phyloP scores from a whole-genome alignment of 1,140 invertebrate species.

The Cydia strobilella region DNA sequence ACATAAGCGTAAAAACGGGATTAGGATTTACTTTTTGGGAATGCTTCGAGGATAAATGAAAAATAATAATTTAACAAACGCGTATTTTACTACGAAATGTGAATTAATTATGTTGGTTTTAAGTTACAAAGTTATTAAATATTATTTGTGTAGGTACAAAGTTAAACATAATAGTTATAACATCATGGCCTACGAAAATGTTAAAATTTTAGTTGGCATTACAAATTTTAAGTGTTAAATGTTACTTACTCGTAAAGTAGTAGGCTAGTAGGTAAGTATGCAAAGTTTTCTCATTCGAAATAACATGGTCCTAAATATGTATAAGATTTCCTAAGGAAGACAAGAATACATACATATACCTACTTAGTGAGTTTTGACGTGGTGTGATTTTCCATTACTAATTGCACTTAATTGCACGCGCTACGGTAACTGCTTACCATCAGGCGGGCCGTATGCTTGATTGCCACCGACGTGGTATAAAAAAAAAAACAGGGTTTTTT shows the following conservation, averaged over 20 bases:
- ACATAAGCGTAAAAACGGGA: neutral
- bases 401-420: too few species aligned
- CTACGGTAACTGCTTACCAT: too few species aligned
- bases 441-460: too few species aligned
- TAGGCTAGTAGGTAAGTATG: too few species aligned
- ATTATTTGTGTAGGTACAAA: too few species aligned
- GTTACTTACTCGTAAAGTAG: neutral
- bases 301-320: neutral
- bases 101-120: too few species aligned
- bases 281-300: neutral
- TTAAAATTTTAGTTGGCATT: neutral
- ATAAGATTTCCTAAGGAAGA: neutral
- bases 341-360: neutral
- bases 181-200: neutral
- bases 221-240: neutral
- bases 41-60: neutral
- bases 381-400: too few species aligned
- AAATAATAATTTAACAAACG: neutral
- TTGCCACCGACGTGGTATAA: too few species aligned
- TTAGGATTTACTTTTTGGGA: neutral
- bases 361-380: neutral
- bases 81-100: neutral
- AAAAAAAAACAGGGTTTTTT: too few species aligned
- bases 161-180: too few species aligned
- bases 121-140: too few species aligned